A percentile compares a stretch with the other conserved stretches of the same genome.
Evolutionary conservation across 1,140 invertebrate genomes (phyloP).

Genomic region (Batillaria attramentaria): DNA sequence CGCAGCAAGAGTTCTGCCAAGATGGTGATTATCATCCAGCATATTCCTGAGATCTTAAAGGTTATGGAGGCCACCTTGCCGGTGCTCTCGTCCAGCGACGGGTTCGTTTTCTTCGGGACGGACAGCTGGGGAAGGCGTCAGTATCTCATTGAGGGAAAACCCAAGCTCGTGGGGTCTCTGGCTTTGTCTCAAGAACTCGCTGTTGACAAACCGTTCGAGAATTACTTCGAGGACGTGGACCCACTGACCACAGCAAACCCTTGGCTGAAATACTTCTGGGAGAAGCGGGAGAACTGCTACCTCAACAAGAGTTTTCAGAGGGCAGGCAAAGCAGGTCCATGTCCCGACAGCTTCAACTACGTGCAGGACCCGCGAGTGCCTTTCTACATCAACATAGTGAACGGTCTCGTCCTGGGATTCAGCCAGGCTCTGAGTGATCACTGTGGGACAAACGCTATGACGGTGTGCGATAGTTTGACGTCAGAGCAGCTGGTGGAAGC

Average conservation of each 20-base stretch:
- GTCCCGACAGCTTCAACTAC: conserved; percentile 2
- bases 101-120: conserved; percentile 23
- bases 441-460: background rate
- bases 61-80: conserved; percentile 22
- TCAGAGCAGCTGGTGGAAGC: background rate
- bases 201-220: background rate
- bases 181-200: conserved; percentile 18
- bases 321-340: conserved; percentile 6
- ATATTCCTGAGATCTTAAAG: background rate
- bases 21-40: conserved; percentile 35
- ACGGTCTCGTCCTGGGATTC: conserved; percentile 12
- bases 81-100: background rate
- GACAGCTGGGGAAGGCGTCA: conserved; percentile 24
- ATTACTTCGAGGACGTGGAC: conserved; percentile 11
- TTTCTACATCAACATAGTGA: conserved; percentile 12
- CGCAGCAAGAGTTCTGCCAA: conserved; percentile 9
- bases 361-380: conserved; percentile 11
- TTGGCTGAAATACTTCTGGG: conserved; percentile 31
- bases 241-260: background rate
- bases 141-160: background rate
- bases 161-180: conserved; percentile 20
- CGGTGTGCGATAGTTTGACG: background rate
- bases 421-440: background rate
- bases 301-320: conserved; percentile 24
- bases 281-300: conserved; percentile 8